Base-by-base conservation (phyloP, 1,140 invertebrate genomes). In the Hermetia illucens region DNA sequence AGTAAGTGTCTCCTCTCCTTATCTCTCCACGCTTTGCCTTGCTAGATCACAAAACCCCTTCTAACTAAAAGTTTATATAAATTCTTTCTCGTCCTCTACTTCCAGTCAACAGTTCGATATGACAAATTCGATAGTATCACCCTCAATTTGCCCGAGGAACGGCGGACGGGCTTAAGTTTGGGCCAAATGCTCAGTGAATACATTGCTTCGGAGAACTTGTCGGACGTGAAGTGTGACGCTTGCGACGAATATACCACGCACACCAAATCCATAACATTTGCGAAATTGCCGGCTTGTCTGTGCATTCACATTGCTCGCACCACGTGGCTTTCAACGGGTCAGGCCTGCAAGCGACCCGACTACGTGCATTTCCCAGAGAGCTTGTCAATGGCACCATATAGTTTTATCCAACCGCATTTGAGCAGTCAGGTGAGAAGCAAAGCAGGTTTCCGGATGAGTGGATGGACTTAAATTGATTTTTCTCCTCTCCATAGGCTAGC, bases 51-150 rank as follows among this genome's bases (percentile, higher is more conserved):
- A n/a, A n/a, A n/a, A n/a, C n/a, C n/a, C n/a, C n/a, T n/a, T n/a
- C n/a, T n/a, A n/a, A n/a, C n/a, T 27, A 27, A 9, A 27, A 27
- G 24, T 27, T 27, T 9, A 13, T 13, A 27, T 27, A 27, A 8
- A 9, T 27, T 13, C 24, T 27, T 27, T 9, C 3, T 22, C 4
- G 19, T 15, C n/a, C 25, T 37, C 53, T 55, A 52, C 45, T 64
- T 68, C 36, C 60, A 84, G 74, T 82, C 82, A 47, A 75, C 83
- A 0, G 76, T 92, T 9, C 76, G 78, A 13, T 90, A 89, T 55
- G 88, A 93, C 54, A 85, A 85, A 52, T 87, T 91, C 52, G 86
- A 92, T 57, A 87, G 81, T 51, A 66, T 94, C 15, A 87, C 86
- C 0, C 58, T 94, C 16, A 70, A 70, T 34, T 54, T 88, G 29